Evolutionary conservation across 1,140 invertebrate genomes (phyloP).

Genomic region (Nomia melanderi): DNA sequence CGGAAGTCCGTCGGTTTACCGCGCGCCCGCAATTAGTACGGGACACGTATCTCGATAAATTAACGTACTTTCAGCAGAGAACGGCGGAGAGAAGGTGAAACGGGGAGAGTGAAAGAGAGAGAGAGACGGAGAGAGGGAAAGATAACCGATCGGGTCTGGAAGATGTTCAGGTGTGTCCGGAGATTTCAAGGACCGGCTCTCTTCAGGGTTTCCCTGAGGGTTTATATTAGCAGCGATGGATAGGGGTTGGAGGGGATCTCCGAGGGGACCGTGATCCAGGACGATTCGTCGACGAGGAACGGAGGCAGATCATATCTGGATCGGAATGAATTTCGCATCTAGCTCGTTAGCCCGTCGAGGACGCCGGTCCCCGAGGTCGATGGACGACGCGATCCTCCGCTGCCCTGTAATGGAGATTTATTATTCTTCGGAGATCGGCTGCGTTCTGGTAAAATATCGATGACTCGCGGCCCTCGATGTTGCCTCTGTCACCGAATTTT

Average conservation of each 20-base stretch:
- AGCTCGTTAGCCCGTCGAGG: conserved; percentile 41
- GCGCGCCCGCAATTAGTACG: conserved; percentile 17
- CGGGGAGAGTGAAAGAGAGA: too few species aligned
- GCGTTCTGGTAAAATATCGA: conserved; percentile 13
- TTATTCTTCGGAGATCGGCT: conserved; percentile 43
- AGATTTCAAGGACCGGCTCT: too few species aligned
- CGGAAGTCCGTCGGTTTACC: background rate
- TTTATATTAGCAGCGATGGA: background rate
- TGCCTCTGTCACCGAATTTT: background rate
- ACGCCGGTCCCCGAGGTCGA: conserved; percentile 14
- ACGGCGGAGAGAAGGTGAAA: too few species aligned
- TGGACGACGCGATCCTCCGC: conserved; percentile 22
- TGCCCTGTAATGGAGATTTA: conserved; percentile 53
- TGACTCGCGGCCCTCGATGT: conserved; percentile 1
- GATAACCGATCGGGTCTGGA: too few species aligned
- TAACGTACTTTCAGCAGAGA: background rate
- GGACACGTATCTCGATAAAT: background rate
- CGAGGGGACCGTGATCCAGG: background rate
- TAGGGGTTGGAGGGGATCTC: too few species aligned
- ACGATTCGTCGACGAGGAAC: background rate
- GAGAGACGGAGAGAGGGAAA: too few species aligned
- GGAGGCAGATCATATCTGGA: conserved; percentile 45
- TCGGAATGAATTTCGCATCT: conserved; percentile 54
- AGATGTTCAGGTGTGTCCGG: background rate
- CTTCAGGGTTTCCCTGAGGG: background rate